Percentiles rank a stretch among this genome's conserved stretches.
Conservation (phyloP, 2,113 vertebrate species). For the Miniopterus natalensis region DNA sequence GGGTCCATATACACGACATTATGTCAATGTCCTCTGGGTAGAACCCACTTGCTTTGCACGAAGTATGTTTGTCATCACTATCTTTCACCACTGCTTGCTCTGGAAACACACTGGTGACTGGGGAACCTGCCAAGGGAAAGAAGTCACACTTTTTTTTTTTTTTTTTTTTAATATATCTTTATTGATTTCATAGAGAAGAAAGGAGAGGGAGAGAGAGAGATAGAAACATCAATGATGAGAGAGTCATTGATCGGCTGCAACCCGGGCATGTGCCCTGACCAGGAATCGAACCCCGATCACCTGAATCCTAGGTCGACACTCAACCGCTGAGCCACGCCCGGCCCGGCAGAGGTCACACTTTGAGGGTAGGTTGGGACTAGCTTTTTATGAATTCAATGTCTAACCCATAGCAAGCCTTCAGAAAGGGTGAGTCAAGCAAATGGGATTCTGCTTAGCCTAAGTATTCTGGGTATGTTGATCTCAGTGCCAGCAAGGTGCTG, state of each 20-base stretch:
- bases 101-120: neutral
- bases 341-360: too few species aligned
- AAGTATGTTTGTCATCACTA: neutral
- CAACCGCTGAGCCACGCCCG: too few species aligned
- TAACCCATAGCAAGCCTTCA: neutral
- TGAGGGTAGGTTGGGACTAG: neutral
- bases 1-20: neutral
- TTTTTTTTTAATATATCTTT: too few species aligned
- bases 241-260: too few species aligned
- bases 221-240: too few species aligned
- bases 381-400: neutral
- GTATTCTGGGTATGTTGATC: neutral
- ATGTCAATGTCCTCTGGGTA: slow-evolving; percentile 58
- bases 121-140: slow-evolving; percentile 58
- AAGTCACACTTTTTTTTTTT: neutral
- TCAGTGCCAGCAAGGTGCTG: neutral
- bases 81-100: neutral
- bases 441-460: neutral
- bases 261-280: too few species aligned
- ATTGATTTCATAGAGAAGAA: too few species aligned
- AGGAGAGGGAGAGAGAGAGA: too few species aligned
- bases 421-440: neutral
- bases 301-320: too few species aligned
- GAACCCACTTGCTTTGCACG: slow-evolving; percentile 55
- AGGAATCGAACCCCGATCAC: too few species aligned